Base-by-base conservation (phyloP, 2,888 invertebrate genomes). In the Sericinus montela region DNA sequence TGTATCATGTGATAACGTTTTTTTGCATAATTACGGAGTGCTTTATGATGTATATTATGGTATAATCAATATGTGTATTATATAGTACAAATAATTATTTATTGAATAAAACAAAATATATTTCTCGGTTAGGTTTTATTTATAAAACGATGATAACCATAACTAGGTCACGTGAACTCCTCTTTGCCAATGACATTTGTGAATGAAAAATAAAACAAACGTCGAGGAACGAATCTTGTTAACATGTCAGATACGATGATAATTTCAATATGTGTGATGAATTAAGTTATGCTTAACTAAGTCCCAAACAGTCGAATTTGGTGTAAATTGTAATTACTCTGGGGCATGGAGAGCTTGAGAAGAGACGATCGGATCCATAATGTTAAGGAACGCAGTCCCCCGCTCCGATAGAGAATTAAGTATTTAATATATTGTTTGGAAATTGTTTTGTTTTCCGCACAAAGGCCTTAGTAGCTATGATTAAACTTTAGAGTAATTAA, bases 111-210 rank as follows among this genome's bases (percentile, higher is more conserved):
- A 19, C 19, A 19, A 39, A 36, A 35, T 11, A 28, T 16, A 15
- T 25, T 32, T 29, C 3, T 9, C 19, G 39, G 1, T 48, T 43
- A 14, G 23, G 11, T 32, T 43, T 43, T 43, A 32, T 48, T 38
- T 11, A 39, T 38, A 34, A 28, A 11, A 38, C 10, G 34, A 37
- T 34, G 38, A 13, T 11, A 16, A 29, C 13, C 15, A 43, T 48
- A 49, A 49, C 44, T 38, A 19, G 44, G 49, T 44, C 49, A 49
- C 38, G 39, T 19, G 40, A 35, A 35, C 44, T 49, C 40, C 44
- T 49, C 40, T 25, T 37, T 29, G 25, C 44, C 15, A 39, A 44
- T 34, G 45, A 16, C 29, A 29, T 47, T 23, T 45, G 35, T 25
- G 19, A 44, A 48, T 44, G 39, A 49, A 44, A 45, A 19, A 45